A percentile compares a stretch with the other conserved stretches of the same genome.
Conservation (phyloP, 2,113 vertebrate genomes). For the Python bivittatus region DNA sequence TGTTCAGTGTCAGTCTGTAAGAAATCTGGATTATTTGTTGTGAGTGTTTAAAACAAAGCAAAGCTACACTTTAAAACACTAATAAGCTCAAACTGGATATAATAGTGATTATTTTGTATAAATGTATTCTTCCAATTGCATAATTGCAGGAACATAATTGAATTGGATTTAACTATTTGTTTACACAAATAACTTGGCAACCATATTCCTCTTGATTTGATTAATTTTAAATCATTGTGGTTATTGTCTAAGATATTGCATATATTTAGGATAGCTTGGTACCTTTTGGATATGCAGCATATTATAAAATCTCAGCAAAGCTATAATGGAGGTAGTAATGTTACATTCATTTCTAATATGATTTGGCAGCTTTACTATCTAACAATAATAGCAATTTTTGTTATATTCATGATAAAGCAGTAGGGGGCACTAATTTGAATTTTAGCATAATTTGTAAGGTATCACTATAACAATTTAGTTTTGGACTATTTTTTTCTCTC, state of each 20-base stretch:
- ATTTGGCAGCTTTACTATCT: neutral
- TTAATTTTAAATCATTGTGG: neutral
- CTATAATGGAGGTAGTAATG: neutral
- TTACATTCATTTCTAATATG: neutral
- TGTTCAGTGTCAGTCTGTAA: neutral
- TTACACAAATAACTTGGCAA: too few relatives aligned
- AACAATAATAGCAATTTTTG: neutral
- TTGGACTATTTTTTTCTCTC: neutral
- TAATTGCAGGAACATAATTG: neutral
- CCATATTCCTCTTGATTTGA: too few relatives aligned
- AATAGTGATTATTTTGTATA: neutral
- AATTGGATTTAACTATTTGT: neutral
- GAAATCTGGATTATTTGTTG: neutral
- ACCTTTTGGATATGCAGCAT: neutral
- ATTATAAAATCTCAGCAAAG: neutral
- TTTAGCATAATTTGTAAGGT: neutral
- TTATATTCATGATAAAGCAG: conserved; percentile 7
- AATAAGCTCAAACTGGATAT: too few relatives aligned
- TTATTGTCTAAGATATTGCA: neutral
- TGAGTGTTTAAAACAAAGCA: too few relatives aligned
- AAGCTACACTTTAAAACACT: too few relatives aligned
- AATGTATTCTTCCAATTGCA: neutral
- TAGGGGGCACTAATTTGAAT: conserved; percentile 37
- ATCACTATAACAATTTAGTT: neutral
- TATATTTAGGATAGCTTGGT: too few relatives aligned